Evolutionary conservation across 2,888 invertebrate species (phyloP).

Genomic region (Imbricaverruca yamaguchii): DNA sequence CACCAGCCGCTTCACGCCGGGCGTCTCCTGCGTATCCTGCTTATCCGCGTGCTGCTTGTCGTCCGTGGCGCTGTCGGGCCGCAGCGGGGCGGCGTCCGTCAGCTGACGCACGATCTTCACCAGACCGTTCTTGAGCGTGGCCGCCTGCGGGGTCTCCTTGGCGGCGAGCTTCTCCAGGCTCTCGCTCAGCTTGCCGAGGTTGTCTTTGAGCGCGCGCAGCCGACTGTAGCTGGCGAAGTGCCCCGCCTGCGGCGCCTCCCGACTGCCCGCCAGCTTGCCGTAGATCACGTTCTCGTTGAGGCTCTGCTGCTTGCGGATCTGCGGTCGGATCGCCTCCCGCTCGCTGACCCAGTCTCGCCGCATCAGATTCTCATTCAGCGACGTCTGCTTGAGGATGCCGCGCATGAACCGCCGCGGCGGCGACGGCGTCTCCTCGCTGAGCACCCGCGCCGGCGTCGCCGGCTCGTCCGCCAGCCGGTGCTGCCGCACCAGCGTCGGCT

Average conservation of each 20-base stretch:
- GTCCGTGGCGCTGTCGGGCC: constrained; percentile 21
- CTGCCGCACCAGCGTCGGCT: neutral
- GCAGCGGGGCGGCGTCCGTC: constrained; percentile 31
- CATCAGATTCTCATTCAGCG: constrained; percentile 76
- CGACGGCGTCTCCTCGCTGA: neutral
- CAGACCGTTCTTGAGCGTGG: constrained; percentile 55
- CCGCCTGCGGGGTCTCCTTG: constrained; percentile 53
- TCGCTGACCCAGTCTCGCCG: constrained; percentile 43
- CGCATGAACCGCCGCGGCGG: neutral
- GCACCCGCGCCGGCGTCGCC: neutral
- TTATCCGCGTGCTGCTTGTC: neutral
- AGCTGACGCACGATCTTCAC: constrained; percentile 32
- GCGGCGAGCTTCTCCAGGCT: constrained; percentile 24
- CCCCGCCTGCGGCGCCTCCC: neutral
- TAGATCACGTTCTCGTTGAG: constrained; percentile 24
- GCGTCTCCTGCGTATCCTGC: too few species aligned
- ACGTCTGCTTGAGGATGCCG: constrained; percentile 71
- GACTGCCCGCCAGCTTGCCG: neutral
- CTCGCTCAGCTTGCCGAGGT: constrained; percentile 31
- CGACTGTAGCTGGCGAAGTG: constrained; percentile 30
- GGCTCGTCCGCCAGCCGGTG: neutral
- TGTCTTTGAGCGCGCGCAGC: constrained; percentile 32
- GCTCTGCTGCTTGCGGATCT: constrained; percentile 18
- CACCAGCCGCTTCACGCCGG: too few species aligned
- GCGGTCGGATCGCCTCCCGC: constrained; percentile 57